phyloP scores from a whole-genome alignment of 2,888 invertebrate genomes.

The Icerya purchasi region DNA sequence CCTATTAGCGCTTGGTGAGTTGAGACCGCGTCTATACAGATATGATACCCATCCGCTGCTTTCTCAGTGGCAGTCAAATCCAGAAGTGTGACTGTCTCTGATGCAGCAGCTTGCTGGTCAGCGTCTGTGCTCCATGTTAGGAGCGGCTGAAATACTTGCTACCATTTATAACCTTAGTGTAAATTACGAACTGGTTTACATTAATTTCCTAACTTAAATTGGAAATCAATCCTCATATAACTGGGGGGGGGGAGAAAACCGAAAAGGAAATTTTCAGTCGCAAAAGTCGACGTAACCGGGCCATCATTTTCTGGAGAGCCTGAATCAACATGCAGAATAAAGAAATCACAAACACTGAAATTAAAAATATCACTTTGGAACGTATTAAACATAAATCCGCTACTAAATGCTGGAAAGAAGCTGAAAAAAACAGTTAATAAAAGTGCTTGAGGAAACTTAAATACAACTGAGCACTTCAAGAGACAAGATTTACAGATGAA shows the following conservation, averaged over 20 bases:
- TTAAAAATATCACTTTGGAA: not conserved
- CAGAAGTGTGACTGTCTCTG: not conserved
- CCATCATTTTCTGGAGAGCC: not conserved
- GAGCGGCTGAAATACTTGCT: not conserved
- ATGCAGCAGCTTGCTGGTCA: not conserved
- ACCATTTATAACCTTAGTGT: not conserved
- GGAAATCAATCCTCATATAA: not conserved
- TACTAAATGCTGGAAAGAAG: not conserved
- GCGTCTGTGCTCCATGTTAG: not conserved
- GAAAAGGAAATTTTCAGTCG: not conserved
- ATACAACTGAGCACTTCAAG: not conserved
- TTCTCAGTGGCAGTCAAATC: no score
- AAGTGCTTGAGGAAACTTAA: not conserved
- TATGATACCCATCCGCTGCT: no score
- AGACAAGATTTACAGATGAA: not conserved
- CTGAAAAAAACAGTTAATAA: not conserved
- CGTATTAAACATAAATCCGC: not conserved
- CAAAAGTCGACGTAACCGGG: not conserved
- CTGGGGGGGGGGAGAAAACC: not conserved
- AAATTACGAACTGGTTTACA: not conserved
- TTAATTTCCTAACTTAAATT: no score
- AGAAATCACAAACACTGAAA: not conserved
- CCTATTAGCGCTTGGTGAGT: no score
- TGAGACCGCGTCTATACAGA: no score
- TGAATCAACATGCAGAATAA: not conserved